Conservation (phyloP, 2,797 vertebrate species). For the Phataginus tricuspis region DNA sequence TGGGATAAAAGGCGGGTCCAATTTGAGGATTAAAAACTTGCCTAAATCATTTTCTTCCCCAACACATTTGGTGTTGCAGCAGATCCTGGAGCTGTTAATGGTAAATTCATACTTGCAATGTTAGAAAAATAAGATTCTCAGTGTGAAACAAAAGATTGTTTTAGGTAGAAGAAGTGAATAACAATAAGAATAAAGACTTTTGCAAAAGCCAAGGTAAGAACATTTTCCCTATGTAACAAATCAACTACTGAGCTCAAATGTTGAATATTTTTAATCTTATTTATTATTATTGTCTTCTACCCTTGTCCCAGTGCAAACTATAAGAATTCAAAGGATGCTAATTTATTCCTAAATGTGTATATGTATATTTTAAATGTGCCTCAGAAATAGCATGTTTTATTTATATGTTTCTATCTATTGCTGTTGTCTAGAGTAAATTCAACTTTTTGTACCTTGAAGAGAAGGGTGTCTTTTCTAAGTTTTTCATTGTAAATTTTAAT, state of each 20-base stretch:
- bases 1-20: constrained; percentile 84
- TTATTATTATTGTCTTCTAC: not conserved
- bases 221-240: constrained; percentile 49
- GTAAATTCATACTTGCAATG: constrained; percentile 49
- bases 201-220: constrained; percentile 78
- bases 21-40: constrained; percentile 84
- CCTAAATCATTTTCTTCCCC: constrained; percentile 67
- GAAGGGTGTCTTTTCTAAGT: constrained; percentile 9
- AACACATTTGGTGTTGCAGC: constrained; percentile 54
- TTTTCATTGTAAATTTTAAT: constrained; percentile 36
- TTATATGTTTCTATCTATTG: constrained; percentile 1
- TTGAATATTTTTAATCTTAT: constrained; percentile 29
- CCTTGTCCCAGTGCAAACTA: constrained; percentile 18
- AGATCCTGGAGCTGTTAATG: constrained; percentile 56
- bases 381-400: constrained; percentile 38
- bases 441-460: constrained; percentile 29
- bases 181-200: constrained; percentile 51
- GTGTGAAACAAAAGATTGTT: constrained; percentile 50
- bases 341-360: constrained; percentile 13
- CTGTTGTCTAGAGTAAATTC: constrained; percentile 29
- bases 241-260: constrained; percentile 50
- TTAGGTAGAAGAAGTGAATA: constrained; percentile 57
- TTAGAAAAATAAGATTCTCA: constrained; percentile 57
- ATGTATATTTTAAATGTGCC: not conserved
- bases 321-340: not conserved